Base-by-base conservation (phyloP, 2,797 vertebrate species). In the Scleropages formosus region DNA sequence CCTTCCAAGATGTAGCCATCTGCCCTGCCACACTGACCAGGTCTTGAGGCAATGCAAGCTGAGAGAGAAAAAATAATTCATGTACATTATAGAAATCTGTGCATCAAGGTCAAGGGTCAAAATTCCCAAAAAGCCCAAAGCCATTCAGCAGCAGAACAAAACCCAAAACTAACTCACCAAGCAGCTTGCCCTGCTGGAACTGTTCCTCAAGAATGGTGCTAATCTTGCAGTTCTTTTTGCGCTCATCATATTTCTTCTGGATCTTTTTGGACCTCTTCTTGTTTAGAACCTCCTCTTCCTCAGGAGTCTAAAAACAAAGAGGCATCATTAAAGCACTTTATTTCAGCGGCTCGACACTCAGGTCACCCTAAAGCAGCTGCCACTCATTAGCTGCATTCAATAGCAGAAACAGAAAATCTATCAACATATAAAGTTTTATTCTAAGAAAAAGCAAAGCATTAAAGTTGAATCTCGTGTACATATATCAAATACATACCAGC, bases 201-300 rank as follows among this genome's bases (percentile, higher is more conserved):
- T 99, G 98, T 76, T 99, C 98, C 81, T 99, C 98, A 77, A 99
- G 86, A 78, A 97, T 92, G 60, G 89, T 73, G 82, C 93, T 96
- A 86, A 99, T 98, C 84, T 99, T 99, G 44, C 95, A 91, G 0
- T 88, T 94, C 88, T 98, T 98, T 84, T 96, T 96, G 66, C 96
- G 92, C n/a, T 95, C 94, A 4, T 98, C 95, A 0, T 97, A 96
- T 80, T 99, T 99, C 85, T 98, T 98, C 88, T 98, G 96, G 79
- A 95, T 96, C 89, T 94, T 99, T 89, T 98, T 99, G 18, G 97
- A 98, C 80, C 97, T 91, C 75, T 99, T 99, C 89, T 98, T 98
- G 87, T 98, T 99, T 82, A 99, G 87, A 70, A 96, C 94, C 74
- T 99, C 97, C 78, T 99, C 98, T 78, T 99, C 98, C 74, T 99